Evolutionary conservation across 2,888 invertebrate species (phyloP).

Genomic region (Hylaea fasciaria): DNA sequence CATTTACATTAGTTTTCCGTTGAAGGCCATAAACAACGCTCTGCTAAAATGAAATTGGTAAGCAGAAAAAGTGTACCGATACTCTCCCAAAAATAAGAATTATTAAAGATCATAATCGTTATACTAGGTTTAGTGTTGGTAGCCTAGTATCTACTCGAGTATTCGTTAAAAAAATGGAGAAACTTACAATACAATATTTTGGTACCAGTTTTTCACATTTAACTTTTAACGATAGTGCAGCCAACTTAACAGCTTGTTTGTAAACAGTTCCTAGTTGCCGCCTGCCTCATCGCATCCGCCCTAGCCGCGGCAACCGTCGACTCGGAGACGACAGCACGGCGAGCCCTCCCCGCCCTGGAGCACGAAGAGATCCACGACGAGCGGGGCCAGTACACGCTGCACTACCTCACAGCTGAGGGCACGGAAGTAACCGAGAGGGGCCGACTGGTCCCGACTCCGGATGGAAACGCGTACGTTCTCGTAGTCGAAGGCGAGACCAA

Average conservation of each 20-base stretch:
- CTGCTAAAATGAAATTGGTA: conserved; percentile 55
- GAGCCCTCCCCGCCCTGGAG: conserved; percentile 53
- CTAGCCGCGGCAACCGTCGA: conserved; percentile 40
- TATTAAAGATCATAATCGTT: no score
- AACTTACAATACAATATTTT: no score
- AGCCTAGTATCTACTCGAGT: no score
- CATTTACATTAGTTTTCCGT: conserved; percentile 20
- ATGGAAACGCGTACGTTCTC: conserved; percentile 55
- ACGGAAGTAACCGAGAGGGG: conserved; percentile 62
- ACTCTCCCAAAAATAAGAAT: no score
- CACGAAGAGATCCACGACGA: conserved; percentile 62
- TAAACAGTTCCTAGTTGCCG: conserved; percentile 52
- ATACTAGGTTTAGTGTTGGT: no score
- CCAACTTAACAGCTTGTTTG: conserved; percentile 8
- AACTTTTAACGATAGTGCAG: background rate
- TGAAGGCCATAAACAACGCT: conserved; percentile 5
- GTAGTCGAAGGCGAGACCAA: conserved; percentile 62
- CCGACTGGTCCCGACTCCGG: conserved; percentile 56
- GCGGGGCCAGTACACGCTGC: conserved; percentile 60
- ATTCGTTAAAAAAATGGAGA: no score
- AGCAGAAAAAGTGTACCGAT: conserved; percentile 25
- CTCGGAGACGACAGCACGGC: conserved; percentile 39
- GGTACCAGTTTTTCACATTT: no score
- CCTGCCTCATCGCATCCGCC: conserved; percentile 47
- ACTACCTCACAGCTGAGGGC: conserved; percentile 67